Base-by-base conservation (phyloP, 2,797 vertebrate genomes). In the Spatula clypeata region DNA sequence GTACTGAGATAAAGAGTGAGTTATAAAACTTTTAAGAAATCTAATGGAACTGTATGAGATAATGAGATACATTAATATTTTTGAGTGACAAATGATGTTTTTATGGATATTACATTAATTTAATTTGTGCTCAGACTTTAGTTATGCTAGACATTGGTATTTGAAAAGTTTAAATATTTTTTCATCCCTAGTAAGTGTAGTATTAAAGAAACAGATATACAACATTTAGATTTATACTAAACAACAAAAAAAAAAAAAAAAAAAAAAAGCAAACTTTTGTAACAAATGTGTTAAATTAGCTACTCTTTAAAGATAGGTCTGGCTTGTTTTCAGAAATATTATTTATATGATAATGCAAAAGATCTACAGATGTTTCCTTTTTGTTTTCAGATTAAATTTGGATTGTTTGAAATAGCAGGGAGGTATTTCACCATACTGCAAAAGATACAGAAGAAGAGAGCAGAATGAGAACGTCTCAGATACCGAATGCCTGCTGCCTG, bases 381-480 rank as follows among this genome's bases (percentile, higher is more conserved):
- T 90, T 74, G 55, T 73, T 97, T 97, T 69, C 93, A 98, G 98
- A 91, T 94, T 93, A 67, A 93, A 82, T 54, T 90, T 77, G 60
- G 34, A 73, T 80, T 74, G 49, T 75, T 77, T 95, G 92, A 26
- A 94, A 96, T 94, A 94, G 66, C 1, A 16, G 15, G 10, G 44
- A 58, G 24, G 31, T 86, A 88, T 17, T 93, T 95, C 92, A 96
- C 55, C 51, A 75, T 88, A 91, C 93, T 67, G 8, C 91, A 93
- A 86, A 95, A 94, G 92, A 94, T 72, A 96, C 86, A 54, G 93
- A 90, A 90, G 88, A 74, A 20, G 42, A 93, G 54, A 93, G 75
- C 91, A 95, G 92, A 97, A 98, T 97, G 97, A 98, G 90, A 96
- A 93, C 94, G 96, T 97, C 90, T 76, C 90, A 94, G 69, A 90